A percentile compares a stretch with the other conserved stretches of the same genome.
Conservation (phyloP, 1,140 invertebrate species). For the Drosophila ercepeae region DNA sequence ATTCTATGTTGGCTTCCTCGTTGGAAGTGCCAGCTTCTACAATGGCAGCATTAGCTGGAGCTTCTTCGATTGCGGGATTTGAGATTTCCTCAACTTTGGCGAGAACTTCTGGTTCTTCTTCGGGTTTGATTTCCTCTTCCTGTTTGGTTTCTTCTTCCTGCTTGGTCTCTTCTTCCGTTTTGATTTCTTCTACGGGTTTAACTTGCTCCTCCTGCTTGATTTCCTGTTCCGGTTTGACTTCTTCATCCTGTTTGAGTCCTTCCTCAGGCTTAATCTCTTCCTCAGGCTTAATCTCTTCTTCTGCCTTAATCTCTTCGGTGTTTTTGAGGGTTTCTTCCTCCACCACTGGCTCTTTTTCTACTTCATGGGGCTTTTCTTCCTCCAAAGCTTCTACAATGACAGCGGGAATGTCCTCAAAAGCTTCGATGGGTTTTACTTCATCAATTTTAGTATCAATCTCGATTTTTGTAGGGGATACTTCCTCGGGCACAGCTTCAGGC, state of each 20-base stretch:
- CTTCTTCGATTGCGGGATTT: not conserved
- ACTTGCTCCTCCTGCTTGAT: slow-evolving; percentile 7
- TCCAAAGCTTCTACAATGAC: slow-evolving; percentile 60
- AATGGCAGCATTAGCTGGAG: slow-evolving; percentile 42
- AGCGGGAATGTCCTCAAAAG: slow-evolving; percentile 61
- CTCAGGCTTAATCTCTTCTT: not conserved
- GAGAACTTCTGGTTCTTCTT: slow-evolving; percentile 18
- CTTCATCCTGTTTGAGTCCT: not conserved
- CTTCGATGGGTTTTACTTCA: slow-evolving; percentile 57
- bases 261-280: not conserved
- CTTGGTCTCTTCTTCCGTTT: slow-evolving; percentile 1
- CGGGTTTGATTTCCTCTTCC: not conserved
- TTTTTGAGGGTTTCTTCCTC: not conserved
- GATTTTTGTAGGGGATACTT: not conserved
- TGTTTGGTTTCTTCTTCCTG: not conserved
- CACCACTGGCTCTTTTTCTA: not conserved
- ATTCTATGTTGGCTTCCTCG: slow-evolving; percentile 54
- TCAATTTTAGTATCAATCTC: slow-evolving; percentile 18
- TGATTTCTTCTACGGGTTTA: slow-evolving; percentile 1
- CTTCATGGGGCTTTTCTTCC: slow-evolving; percentile 28
- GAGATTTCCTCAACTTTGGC: slow-evolving; percentile 32
- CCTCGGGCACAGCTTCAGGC: slow-evolving; percentile 24
- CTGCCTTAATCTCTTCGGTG: slow-evolving; percentile 5
- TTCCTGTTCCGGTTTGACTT: not conserved
- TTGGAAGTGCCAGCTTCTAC: slow-evolving; percentile 43